These are phyloP conservation scores for Azorinus chamasolen DNA, from an alignment of 2,888 invertebrate species.

Conservation along the genomic window DNA sequence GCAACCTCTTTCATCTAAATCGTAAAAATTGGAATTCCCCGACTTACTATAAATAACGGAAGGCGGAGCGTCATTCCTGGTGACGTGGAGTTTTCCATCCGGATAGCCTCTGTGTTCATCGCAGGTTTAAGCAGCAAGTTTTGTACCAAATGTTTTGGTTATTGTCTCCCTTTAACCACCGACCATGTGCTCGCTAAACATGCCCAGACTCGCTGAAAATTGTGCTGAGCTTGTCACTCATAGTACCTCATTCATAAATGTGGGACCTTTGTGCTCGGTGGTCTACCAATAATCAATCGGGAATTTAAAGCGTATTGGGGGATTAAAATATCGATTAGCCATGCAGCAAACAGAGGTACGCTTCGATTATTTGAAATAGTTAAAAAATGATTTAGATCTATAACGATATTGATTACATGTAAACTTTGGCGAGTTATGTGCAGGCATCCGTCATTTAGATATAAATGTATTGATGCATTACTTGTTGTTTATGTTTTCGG, in stretches of 20 bases:
- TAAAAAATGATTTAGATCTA: neutral
- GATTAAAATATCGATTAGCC: constrained; percentile 32
- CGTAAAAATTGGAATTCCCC: constrained; percentile 37
- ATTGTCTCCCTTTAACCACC: constrained; percentile 43
- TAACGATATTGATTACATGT: too few relatives aligned
- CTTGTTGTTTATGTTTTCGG: too few relatives aligned
- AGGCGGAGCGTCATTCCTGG: constrained; percentile 37
- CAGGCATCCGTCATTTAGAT: too few relatives aligned
- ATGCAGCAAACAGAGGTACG: constrained; percentile 40
- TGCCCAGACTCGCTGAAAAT: constrained; percentile 54
- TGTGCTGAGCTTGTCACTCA: constrained; percentile 62
- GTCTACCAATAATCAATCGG: constrained; percentile 14
- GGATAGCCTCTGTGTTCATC: constrained; percentile 32
- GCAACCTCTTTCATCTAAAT: too few relatives aligned
- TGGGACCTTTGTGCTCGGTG: neutral
- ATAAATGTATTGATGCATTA: too few relatives aligned
- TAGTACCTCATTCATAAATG: constrained; percentile 10
- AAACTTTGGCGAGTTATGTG: too few relatives aligned
- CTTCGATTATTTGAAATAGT: neutral
- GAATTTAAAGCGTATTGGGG: constrained; percentile 7
- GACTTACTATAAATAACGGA: constrained; percentile 30
- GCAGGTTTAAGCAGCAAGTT: constrained; percentile 3
- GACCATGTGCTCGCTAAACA: constrained; percentile 59
- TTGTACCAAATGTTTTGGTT: constrained; percentile 48
- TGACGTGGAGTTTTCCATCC: constrained; percentile 53